These are phyloP conservation scores for Macquaria australasica DNA, from an alignment of 2,113 vertebrate species.

Conservation along the genomic window DNA sequence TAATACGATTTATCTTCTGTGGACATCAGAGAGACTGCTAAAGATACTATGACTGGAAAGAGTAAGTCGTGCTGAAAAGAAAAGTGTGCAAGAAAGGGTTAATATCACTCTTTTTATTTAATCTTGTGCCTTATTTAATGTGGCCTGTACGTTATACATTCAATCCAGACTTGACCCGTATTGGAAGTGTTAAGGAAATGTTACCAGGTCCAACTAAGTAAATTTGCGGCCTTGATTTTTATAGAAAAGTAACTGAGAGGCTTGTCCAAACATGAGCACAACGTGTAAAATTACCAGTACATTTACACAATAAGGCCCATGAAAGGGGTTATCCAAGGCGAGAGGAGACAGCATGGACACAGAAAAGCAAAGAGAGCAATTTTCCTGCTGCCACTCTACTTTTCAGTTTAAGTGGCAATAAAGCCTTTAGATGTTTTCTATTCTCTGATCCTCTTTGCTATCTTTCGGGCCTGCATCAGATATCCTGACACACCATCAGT, in stretches of 20 bases:
- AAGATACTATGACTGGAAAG: neutral
- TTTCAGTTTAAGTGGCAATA: constrained; percentile 42
- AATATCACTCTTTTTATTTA: neutral
- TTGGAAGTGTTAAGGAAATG: neutral
- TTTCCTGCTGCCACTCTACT: constrained; percentile 14
- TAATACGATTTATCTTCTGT: neutral
- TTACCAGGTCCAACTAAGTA: neutral
- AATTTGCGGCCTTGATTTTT: neutral
- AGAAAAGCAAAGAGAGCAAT: constrained; percentile 40
- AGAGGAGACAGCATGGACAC: neutral
- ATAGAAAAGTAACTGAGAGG: neutral
- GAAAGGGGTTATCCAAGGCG: neutral
- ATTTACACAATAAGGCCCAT: constrained; percentile 1
- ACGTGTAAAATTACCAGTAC: neutral
- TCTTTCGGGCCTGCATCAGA: constrained; percentile 52
- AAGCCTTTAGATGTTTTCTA: constrained; percentile 59
- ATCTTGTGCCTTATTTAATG: neutral
- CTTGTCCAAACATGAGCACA: neutral
- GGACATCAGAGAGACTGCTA: neutral
- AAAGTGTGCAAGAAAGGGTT: neutral
- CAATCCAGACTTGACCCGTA: neutral
- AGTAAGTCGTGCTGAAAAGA: neutral
- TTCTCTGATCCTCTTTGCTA: constrained; percentile 36
- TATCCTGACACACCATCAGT: constrained; percentile 47
- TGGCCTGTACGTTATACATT: neutral